Conservation (phyloP, 2,113 vertebrate genomes). For the Podarcis raffonei region DNA sequence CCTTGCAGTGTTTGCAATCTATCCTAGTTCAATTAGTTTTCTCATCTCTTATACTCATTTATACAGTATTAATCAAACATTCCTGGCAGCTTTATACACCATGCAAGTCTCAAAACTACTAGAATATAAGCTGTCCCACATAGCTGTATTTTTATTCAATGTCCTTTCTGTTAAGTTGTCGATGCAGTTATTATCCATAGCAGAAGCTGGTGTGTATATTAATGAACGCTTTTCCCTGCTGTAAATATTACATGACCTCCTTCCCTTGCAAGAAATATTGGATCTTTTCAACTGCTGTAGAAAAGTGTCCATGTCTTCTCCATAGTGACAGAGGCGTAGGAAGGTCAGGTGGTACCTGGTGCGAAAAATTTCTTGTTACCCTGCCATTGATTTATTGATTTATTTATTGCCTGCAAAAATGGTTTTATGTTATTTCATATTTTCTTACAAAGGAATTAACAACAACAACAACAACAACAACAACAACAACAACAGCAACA, state of each 20-base stretch:
- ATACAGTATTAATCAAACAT: neutral
- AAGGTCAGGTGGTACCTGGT: too few relatives aligned
- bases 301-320: conserved; percentile 9
- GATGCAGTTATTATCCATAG: conserved; percentile 13
- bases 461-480: too few relatives aligned
- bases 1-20: neutral
- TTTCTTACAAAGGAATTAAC: too few relatives aligned
- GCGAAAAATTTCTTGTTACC: too few relatives aligned
- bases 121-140: neutral
- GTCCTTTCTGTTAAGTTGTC: neutral
- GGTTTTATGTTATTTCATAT: too few relatives aligned
- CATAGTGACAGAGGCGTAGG: neutral
- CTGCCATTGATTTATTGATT: too few relatives aligned
- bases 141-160: neutral
- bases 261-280: conserved; percentile 24
- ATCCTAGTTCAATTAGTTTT: neutral
- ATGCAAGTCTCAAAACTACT: neutral
- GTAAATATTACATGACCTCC: conserved; percentile 10
- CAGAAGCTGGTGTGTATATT: conserved; percentile 10
- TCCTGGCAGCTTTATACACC: neutral
- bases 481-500: too few relatives aligned
- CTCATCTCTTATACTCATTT: neutral
- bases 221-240: conserved; percentile 9
- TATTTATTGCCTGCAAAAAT: too few relatives aligned
- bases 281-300: neutral